phyloP scores from a whole-genome alignment of 1,140 invertebrate genomes.

The Drosophila equinoxialis region DNA sequence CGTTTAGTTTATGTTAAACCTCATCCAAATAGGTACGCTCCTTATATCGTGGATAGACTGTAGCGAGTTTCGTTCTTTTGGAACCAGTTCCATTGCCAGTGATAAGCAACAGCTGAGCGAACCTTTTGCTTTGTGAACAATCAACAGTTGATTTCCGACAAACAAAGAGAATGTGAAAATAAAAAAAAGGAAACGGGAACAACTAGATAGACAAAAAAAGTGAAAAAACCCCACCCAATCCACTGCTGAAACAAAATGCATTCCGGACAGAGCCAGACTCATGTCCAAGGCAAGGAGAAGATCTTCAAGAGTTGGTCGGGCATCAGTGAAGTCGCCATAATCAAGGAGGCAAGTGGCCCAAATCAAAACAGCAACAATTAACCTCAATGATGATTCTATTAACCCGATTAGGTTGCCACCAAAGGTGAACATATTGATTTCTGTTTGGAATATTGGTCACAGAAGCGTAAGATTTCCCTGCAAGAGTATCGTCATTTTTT shows the following conservation, averaged over 20 bases:
- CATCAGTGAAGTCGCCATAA: slow-evolving; percentile 72
- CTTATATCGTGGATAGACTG: background rate
- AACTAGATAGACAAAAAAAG: slow-evolving; percentile 40
- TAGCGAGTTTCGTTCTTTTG: background rate
- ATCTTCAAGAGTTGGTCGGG: slow-evolving; percentile 75
- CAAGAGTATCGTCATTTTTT: slow-evolving; percentile 72
- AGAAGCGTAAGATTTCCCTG: slow-evolving; percentile 61
- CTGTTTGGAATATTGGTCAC: slow-evolving; percentile 73
- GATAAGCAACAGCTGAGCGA: slow-evolving; percentile 7
- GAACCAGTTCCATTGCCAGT: background rate
- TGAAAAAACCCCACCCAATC: slow-evolving; percentile 43
- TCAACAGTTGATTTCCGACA: slow-evolving; percentile 3
- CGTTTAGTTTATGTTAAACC: too few relatives aligned
- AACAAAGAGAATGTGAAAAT: slow-evolving; percentile 8
- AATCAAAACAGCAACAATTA: background rate
- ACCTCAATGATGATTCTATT: background rate
- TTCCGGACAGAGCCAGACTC: slow-evolving; percentile 53
- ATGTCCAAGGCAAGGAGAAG: slow-evolving; percentile 67
- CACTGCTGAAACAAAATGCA: slow-evolving; percentile 42
- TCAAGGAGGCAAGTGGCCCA: slow-evolving; percentile 55
- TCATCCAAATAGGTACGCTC: background rate
- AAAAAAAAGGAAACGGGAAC: slow-evolving; percentile 10
- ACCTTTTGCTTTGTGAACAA: background rate
- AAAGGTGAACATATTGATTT: slow-evolving; percentile 79
- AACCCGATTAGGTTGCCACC: slow-evolving; percentile 59